Evolutionary conservation across 2,797 vertebrate species (phyloP), one percentile per base, ranked within the genome.

Genomic region (Cygnus olor): DNA sequence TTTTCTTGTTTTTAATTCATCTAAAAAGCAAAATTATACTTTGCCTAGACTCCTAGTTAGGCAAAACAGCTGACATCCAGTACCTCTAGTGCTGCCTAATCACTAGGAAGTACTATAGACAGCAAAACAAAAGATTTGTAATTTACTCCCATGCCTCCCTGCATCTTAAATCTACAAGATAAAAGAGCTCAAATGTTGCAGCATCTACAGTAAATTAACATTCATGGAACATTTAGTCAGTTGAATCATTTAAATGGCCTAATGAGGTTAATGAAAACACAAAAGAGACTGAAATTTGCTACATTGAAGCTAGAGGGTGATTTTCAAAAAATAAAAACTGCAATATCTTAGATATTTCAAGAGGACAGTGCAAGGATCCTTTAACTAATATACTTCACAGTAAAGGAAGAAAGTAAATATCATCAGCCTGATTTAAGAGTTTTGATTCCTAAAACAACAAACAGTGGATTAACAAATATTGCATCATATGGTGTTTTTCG

Each of bases 161-260:
- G 30, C 10, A 53, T 25, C 34, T 63, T 90, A 89, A 95, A 65
- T 86, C n/a, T 45, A 49, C 14, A 79, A 91, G 42, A 90, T 80
- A 56, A 88, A 95, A 89, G 10, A 63, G 7, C 10, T 49, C 89
- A 83, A 91, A 34, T 78, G 4, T 36, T 91, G 27, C 32, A 32
- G 28, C 76, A 20, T 56, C 32, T 76, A 78, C 13, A 28, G n/a
- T 17, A 74, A 34, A 24, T 95, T 91, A 92, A 18, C 9, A 69
- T 88, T 95, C 66, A 81, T 65, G 56, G 38, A 95, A 72, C 25
- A 91, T 56, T 87, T 81, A 78, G 12, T 53, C 65, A n/a, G 47
- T 58, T 85, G 42, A 82, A 93, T 89, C 11, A 42, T 93, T 92
- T 86, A 87, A 54, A 58, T 85, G 60, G 27, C 36, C 80, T 64